Evolutionary conservation across 2,888 invertebrate genomes (phyloP).

Genomic region (Lasioglossum calceatum): DNA sequence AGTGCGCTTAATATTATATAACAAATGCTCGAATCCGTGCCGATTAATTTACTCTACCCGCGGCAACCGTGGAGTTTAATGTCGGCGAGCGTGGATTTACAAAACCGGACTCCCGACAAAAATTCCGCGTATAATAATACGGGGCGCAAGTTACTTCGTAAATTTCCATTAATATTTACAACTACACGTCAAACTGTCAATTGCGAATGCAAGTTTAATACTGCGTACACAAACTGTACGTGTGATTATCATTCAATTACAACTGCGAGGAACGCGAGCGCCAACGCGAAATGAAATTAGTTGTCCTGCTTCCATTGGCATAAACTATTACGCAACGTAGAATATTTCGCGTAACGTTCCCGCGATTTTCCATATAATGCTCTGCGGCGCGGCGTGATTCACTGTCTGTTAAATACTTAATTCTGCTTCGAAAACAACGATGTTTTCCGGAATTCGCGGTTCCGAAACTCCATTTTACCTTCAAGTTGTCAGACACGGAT

Average conservation of each 20-base stretch:
- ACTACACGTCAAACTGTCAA: not conserved
- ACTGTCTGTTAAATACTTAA: conserved; percentile 21
- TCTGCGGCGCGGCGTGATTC: not conserved
- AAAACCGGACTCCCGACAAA: not conserved
- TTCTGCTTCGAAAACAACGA: not conserved
- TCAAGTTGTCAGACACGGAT: not conserved
- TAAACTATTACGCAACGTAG: not conserved
- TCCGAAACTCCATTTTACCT: conserved; percentile 32
- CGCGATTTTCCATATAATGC: not conserved
- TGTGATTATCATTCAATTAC: not conserved
- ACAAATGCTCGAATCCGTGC: not conserved
- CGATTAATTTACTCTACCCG: conserved; percentile 2
- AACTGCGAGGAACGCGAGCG: not conserved
- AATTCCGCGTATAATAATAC: not conserved
- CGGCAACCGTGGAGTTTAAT: not conserved
- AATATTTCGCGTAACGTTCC: not conserved
- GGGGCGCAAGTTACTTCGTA: not conserved
- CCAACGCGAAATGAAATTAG: not conserved
- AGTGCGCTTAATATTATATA: not conserved
- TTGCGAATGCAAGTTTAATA: conserved; percentile 18
- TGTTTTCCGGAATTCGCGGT: conserved; percentile 30
- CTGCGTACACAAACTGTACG: not conserved
- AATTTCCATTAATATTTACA: not conserved
- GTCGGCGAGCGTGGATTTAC: not conserved
- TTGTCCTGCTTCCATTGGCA: not conserved